Evolutionary conservation across 2,797 vertebrate species (phyloP).

Genomic region (Centroberyx gerrardi): DNA sequence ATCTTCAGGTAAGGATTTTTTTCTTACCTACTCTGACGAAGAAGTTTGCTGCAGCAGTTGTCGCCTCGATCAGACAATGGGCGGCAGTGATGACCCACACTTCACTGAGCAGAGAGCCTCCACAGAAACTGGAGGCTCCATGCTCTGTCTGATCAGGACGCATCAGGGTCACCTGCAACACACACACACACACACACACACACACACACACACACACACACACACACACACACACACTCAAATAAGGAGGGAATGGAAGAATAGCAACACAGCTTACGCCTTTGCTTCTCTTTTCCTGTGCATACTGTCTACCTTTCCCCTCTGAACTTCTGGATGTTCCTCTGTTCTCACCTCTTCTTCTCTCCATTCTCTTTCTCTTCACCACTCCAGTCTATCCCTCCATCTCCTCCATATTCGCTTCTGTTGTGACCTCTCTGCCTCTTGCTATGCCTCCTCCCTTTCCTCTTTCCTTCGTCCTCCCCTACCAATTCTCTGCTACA

Average conservation of each 20-base stretch:
- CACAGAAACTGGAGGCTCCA: conserved; percentile 84
- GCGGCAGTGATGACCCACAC: conserved; percentile 95
- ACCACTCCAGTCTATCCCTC: not conserved
- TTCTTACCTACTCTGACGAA: conserved; percentile 82
- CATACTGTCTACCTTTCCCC: too few species aligned
- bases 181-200: not conserved
- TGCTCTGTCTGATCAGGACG: conserved; percentile 10
- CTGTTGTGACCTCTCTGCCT: not conserved
- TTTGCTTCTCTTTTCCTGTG: not conserved
- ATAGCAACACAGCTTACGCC: not conserved
- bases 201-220: not conserved
- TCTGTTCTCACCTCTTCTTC: too few species aligned
- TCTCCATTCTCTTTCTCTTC: too few species aligned
- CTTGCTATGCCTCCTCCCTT: too few species aligned
- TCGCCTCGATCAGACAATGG: conserved; percentile 83
- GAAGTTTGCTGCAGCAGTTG: not conserved
- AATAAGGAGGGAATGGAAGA: not conserved
- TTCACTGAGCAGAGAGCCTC: conserved; percentile 91
- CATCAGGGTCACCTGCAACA: conserved; percentile 87
- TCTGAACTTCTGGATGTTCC: too few species aligned
- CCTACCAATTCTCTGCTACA: too few species aligned
- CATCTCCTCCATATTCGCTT: not conserved
- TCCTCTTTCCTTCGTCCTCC: too few species aligned
- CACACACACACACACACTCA: not conserved
- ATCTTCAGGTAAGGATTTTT: not conserved